Evolutionary conservation across 2,113 vertebrate species (phyloP).

Genomic region (Erythrocercus mccallii): DNA sequence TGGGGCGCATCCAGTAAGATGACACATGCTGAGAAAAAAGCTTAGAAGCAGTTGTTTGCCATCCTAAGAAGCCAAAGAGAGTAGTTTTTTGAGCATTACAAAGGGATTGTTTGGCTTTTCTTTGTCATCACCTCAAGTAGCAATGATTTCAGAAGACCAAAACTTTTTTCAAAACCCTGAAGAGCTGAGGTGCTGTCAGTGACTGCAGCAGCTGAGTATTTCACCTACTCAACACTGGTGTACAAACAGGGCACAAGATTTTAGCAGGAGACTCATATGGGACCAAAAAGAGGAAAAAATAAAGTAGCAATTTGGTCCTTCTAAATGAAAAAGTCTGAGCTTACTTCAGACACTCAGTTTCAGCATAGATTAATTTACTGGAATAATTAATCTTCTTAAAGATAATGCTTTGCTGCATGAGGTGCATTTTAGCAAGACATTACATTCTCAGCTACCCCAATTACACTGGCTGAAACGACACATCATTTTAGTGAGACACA

Average conservation of each 20-base stretch:
- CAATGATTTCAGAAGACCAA: neutral
- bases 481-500: neutral
- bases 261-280: neutral
- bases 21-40: neutral
- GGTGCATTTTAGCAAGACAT: neutral
- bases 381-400: neutral
- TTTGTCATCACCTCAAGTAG: neutral
- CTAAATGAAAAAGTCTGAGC: neutral
- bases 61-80: neutral
- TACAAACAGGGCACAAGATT: rapidly evolving
- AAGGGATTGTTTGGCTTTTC: neutral
- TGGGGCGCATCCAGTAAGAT: neutral
- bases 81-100: neutral
- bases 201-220: neutral
- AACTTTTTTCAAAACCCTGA: neutral
- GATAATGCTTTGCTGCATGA: neutral
- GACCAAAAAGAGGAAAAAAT: neutral
- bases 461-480: neutral
- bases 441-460: neutral
- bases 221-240: neutral
- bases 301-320: neutral
- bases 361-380: neutral
- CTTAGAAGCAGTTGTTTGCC: neutral
- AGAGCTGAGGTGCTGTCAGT: neutral
- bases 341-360: neutral